A percentile compares a stretch with the other conserved stretches of the same genome.
These are phyloP conservation scores for Andrena bucephala DNA, from an alignment of 2,888 invertebrate species.

Conservation along the genomic window DNA sequence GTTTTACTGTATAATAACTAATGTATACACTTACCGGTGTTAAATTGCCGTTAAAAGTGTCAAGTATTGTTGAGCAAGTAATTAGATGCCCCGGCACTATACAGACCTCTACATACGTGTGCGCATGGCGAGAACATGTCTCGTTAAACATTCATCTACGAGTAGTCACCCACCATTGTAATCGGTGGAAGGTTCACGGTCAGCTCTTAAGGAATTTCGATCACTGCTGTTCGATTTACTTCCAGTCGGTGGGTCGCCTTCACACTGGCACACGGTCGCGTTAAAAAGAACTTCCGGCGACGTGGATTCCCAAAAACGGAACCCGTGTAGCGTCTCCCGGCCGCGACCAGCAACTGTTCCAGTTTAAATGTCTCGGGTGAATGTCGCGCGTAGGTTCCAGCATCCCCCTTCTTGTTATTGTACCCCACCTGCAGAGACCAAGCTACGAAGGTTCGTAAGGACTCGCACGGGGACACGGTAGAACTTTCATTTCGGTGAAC, in stretches of 20 bases:
- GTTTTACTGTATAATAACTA: conserved; percentile 2
- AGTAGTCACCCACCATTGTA: conserved; percentile 55
- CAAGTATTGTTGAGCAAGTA: not conserved
- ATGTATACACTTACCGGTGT: not conserved
- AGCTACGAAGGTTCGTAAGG: conserved; percentile 58
- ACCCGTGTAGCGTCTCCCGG: conserved; percentile 50
- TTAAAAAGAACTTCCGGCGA: conserved; percentile 3
- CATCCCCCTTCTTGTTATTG: conserved; percentile 71
- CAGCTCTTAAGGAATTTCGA: not conserved
- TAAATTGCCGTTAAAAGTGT: not conserved
- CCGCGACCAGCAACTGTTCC: conserved; percentile 78
- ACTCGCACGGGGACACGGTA: conserved; percentile 55
- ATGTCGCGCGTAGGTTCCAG: conserved; percentile 74
- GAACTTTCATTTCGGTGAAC: conserved; percentile 71
- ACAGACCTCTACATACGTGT: no score
- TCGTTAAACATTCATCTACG: not conserved
- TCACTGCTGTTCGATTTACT: not conserved
- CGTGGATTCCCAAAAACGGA: conserved; percentile 13
- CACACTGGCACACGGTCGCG: conserved; percentile 8
- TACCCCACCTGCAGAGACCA: conserved; percentile 67
- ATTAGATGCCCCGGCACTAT: not conserved
- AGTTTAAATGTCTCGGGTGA: conserved; percentile 79
- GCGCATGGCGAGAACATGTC: not conserved
- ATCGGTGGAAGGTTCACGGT: conserved; percentile 15
- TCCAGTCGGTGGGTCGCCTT: not conserved